A percentile compares a stretch with the other conserved stretches of the same genome.
Conservation (phyloP, 2,888 invertebrate species). For the Cerceris ruficornis region DNA sequence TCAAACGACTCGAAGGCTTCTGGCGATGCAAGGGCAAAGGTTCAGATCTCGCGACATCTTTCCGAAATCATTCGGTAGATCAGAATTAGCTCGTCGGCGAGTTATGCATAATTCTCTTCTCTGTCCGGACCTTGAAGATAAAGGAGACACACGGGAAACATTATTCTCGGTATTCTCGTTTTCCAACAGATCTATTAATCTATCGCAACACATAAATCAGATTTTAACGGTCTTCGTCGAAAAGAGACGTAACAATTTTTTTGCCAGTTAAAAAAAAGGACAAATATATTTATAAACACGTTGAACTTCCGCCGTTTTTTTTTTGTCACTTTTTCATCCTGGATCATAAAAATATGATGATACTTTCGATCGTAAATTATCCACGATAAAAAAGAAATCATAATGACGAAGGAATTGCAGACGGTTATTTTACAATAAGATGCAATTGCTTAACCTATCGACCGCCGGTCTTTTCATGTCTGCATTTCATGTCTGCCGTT, state of each 20-base stretch:
- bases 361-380: no score
- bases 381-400: no score
- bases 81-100: conserved; percentile 4
- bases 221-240: not conserved
- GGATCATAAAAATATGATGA: no score
- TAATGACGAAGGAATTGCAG: no score
- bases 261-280: no score
- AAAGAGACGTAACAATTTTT: not conserved
- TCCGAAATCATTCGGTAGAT: conserved; percentile 8
- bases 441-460: no score
- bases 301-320: no score
- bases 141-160: conserved; percentile 27
- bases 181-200: not conserved
- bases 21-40: conserved; percentile 8
- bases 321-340: no score
- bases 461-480: no score
- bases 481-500: no score
- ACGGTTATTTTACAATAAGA: no score
- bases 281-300: no score
- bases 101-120: conserved; percentile 5
- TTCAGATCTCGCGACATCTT: conserved; percentile 26
- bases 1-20: conserved; percentile 21
- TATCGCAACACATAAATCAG: not conserved
- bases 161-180: conserved; percentile 17
- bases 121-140: conserved; percentile 35